Percentiles rank a stretch among this genome's conserved stretches.
Conservation (phyloP, 2,888 invertebrate genomes). For the Phalera bucephala region DNA sequence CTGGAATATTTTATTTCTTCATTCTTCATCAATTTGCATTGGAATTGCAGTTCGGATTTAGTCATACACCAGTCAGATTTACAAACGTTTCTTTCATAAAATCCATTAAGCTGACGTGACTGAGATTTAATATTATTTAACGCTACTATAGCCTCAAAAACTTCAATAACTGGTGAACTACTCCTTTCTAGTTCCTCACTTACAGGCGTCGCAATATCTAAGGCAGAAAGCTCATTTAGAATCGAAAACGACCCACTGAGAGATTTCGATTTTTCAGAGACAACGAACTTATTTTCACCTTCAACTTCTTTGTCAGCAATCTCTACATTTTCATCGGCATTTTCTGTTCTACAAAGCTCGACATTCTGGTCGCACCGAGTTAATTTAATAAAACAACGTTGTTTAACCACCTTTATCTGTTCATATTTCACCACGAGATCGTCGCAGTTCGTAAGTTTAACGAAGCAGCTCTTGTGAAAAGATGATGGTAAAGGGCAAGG, state of each 20-base stretch:
- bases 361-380: conserved; percentile 41
- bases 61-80: conserved; percentile 18
- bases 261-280: too few relatives aligned
- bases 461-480: conserved; percentile 28
- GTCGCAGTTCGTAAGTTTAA: conserved; percentile 51
- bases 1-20: too few relatives aligned
- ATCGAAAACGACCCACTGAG: conserved; percentile 28
- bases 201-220: conserved; percentile 7
- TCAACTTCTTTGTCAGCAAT: background rate
- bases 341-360: background rate
- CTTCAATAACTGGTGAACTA: conserved; percentile 55
- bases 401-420: conserved; percentile 30
- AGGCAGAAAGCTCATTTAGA: conserved; percentile 14
- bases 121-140: conserved; percentile 10
- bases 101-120: background rate
- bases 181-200: conserved; percentile 9
- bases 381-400: conserved; percentile 45
- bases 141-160: conserved; percentile 41
- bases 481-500: too few relatives aligned
- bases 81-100: conserved; percentile 5
- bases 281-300: too few relatives aligned
- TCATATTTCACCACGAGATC: conserved; percentile 42
- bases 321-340: background rate
- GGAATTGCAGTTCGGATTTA: conserved; percentile 10
- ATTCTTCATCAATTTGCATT: conserved; percentile 1